A percentile compares a stretch with the other conserved stretches of the same genome.
Conservation (phyloP, 2,888 invertebrate genomes). For the Acanthosepion lycidas region DNA sequence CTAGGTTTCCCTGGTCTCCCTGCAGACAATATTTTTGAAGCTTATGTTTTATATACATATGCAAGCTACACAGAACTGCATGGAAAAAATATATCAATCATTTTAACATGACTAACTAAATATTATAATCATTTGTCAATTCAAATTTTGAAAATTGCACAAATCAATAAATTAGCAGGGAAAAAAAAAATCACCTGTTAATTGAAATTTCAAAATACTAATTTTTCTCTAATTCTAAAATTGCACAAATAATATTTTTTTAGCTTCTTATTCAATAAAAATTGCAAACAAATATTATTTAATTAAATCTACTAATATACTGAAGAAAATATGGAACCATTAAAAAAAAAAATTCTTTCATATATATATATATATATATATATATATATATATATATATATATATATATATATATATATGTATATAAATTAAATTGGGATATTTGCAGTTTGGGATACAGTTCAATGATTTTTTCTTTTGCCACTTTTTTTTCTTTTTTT, state of each 20-base stretch:
- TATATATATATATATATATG: no score
- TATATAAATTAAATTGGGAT: background rate
- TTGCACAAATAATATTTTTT: background rate
- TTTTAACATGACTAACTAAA: background rate
- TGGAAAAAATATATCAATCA: background rate
- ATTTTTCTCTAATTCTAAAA: background rate
- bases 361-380: background rate
- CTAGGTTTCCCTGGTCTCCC: background rate
- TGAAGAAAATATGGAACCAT: background rate
- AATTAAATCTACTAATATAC: background rate
- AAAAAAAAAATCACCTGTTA: background rate
- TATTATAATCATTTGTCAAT: background rate
- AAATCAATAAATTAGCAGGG: background rate
- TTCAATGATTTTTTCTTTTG: background rate
- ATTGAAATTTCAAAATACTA: constrained; percentile 23
- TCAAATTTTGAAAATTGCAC: background rate
- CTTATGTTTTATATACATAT: background rate
- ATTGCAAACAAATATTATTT: background rate
- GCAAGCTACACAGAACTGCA: background rate
- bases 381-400: no score
- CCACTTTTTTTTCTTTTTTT: background rate
- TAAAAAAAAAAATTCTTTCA: background rate
- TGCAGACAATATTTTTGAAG: no score
- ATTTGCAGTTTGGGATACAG: background rate
- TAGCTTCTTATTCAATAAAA: background rate